Evolutionary conservation across 1,140 invertebrate species (phyloP), one percentile per base, ranked within the genome.

Genomic region (Bombus vancouverensis): DNA sequence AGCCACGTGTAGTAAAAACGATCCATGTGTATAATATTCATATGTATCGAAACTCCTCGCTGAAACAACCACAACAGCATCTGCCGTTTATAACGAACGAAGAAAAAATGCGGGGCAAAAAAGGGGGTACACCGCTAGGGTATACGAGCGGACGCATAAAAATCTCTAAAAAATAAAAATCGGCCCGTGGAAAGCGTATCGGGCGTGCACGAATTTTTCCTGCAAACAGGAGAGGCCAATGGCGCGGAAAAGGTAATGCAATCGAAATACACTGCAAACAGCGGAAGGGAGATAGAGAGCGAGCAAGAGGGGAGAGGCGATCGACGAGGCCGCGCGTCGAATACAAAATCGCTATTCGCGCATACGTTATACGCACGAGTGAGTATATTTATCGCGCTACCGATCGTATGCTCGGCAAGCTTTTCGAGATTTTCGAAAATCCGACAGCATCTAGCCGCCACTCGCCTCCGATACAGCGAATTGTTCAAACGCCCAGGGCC

Each of bases 371-470:
- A 90, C 81, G 88, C 86, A 81, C 83, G 82, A 90, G 79, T 86
- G 86, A 66, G 44, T 88, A 83, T 88, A 90, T 90, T 88, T 90
- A 90, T 89, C 89, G 68, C 73, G 77, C 72, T 81, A 47, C 88
- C 82, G 77, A 84, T 89, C 81, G 81, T 53, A 68, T 65, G 59
- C 84, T 59, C 71, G 65, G 73, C 85, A 62, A 86, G 85, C 78
- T 90, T 89, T 88, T 75, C 71, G 71, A 87, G 83, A 88, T 87
- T 90, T 90, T 86, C 42, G 44, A 88, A 90, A 90, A 90, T 90
- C 83, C 83, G 77, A 47, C 70, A 71, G 70, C 89, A 89, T 85
- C 88, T 90, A 87, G 57, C 80, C 81, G 65, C 57, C 57, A 81
- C 76, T 70, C 81, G 86, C 75, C 78, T 78, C 76, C 80, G 73